Base-by-base conservation (phyloP, 1,140 invertebrate genomes). In the Helicoverpa armigera region DNA sequence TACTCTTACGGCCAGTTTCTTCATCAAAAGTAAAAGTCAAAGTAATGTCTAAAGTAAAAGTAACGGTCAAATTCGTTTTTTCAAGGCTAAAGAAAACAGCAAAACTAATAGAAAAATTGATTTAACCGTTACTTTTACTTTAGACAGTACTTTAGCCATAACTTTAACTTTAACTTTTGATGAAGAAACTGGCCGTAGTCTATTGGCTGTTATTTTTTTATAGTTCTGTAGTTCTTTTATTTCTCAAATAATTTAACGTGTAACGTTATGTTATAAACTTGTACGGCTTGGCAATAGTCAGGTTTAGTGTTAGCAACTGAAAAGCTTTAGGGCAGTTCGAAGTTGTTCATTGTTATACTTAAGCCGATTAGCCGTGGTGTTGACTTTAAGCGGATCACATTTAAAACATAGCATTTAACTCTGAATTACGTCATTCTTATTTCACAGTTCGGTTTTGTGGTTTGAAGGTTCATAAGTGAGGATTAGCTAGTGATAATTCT, bases 301-400 rank as follows among this genome's bases (percentile, higher is more conserved):
- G 63, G 43, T 48, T 67, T 63, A 61, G 58, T 63, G 58, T 63
- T 75, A 23, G 16, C 54, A 51, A 63, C 29, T 75, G n/a, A 75
- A 75, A 75, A 48, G 35, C 67, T 53, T 70, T 70, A 53, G 67
- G 67, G 35, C 18, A 5, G n/a, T 48, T 58, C 16, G 18, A 63
- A 75, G 58, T 75, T 75, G 56, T 63, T 51, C 58, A 51, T 51
- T 75, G 73, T 75, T 61, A 29, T 61, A 75, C 58, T 75, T 67
- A 75, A 75, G 58, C 73, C 31, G 73, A 75, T 75, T 75, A 75
- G 43, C 35, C 2, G 13, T 51, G 73, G 73, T 75, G 73, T 75
- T 75, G 73, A 75, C 54, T 75, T 75, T 75, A 75, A 75, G 73
- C 56, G 73, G 56, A 61, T 75, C 56, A 75, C 43, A 63, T 75